Base-by-base conservation (phyloP, 1,140 invertebrate species). In the Mactra quadrangularis region DNA sequence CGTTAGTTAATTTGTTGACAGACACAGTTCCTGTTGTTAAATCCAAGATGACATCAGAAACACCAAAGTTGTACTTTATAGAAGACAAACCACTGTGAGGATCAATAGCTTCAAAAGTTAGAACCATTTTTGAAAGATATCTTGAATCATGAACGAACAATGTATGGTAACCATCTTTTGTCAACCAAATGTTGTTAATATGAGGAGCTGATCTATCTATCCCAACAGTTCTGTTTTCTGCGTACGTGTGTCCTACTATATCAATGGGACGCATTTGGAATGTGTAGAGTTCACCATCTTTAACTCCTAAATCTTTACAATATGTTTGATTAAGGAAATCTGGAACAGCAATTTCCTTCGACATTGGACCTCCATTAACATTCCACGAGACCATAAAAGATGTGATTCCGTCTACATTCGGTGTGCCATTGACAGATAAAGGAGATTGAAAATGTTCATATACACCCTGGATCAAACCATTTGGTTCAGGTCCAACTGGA, bases 61-160 rank as follows among this genome's bases (percentile, higher is more conserved):
- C 83, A n/a, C 74, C 70, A 45, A 86, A 78, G 3, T 29, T 55
- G 81, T 81, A 86, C n/a, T 76, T 31, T 6, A 82, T 70, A 38
- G 35, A 57, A 11, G 22, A 11, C 4, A 88, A 35, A 11, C 88
- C 88, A 74, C 88, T 88, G 55, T 89, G 85, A 22, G 66, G 64
- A 75, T 89, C 88, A 13, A 76, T 57, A 4, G 86, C 84, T 19
- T 85, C 60, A 64, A 89, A 85, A n/a, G 77, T 45, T 15, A 89
- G 38, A n/a, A 33, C 19, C 87, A 88, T 88, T 41, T 55, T 74
- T 6, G 88, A 87, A 3, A 88, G 77, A 68, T 88, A 87, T 19
- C 79, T 82, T 19, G 27, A 52, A 59, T 78, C 64, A 55, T 88
- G 87, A 19, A 88, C 84, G 64, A 70, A 82, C 13, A 86, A 62